These are phyloP conservation scores for Macaria notata DNA, from an alignment of 2,888 invertebrate species.

Conservation along the genomic window DNA sequence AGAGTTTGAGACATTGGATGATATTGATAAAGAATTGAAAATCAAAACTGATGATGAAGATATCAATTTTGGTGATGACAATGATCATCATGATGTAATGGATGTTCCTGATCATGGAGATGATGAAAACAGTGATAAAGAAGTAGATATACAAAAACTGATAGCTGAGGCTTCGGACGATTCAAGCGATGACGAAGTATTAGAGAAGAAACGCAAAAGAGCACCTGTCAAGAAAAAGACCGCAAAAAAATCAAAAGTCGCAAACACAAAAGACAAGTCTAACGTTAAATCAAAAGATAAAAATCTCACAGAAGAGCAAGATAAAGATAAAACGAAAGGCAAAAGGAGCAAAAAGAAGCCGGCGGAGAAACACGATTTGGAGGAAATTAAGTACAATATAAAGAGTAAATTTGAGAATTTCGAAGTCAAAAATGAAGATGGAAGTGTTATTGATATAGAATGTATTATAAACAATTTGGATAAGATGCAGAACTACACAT, in stretches of 20 bases:
- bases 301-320: not conserved
- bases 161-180: not conserved
- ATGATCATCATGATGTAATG: not conserved
- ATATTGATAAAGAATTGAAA: not conserved
- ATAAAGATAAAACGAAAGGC: not conserved
- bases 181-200: constrained; percentile 4
- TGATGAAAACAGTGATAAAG: not conserved
- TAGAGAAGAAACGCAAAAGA: constrained; percentile 2
- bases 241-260: too few species aligned
- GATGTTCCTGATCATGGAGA: not conserved
- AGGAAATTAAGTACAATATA: constrained; percentile 2
- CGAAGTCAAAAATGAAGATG: constrained; percentile 7
- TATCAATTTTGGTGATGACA: not conserved
- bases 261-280: too few species aligned
- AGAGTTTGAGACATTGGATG: not conserved
- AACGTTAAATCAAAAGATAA: not conserved
- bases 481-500: constrained; percentile 6
- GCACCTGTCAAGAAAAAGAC: not conserved
- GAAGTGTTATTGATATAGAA: constrained; percentile 7
- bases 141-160: not conserved
- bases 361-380: not conserved
- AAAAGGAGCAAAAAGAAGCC: not conserved
- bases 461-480: constrained; percentile 9
- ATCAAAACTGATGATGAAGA: not conserved
- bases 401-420: constrained; percentile 6